Evolutionary conservation across 92 coral and sea anemone species (phyloP).

Genomic region (Micromussa lordhowensis): DNA sequence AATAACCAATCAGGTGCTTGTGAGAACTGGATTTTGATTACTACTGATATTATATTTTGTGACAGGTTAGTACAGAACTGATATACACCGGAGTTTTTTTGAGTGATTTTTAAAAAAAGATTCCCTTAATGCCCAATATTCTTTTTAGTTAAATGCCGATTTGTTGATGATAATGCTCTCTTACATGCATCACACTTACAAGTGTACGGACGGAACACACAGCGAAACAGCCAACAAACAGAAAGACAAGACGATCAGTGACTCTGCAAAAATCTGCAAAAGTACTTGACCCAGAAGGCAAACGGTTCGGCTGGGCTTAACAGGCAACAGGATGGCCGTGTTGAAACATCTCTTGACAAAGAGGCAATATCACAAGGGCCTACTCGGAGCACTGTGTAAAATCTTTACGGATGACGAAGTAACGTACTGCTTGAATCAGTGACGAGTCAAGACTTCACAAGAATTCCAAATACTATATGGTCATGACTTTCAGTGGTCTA

Average conservation of each 20-base stretch:
- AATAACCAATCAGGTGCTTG: too few species aligned
- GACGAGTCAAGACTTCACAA: background rate
- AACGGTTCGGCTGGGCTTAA: background rate
- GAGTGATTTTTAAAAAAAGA: background rate
- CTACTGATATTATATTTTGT: too few species aligned
- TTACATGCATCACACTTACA: background rate
- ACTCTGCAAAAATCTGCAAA: background rate
- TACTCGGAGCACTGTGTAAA: background rate
- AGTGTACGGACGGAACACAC: background rate
- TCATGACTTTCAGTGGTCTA: background rate
- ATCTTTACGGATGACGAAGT: background rate
- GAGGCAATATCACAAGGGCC: background rate
- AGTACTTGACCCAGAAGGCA: background rate
- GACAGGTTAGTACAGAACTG: too few species aligned
- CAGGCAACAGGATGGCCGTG: background rate
- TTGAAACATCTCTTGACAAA: background rate
- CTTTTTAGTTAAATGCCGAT: background rate
- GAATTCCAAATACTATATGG: background rate
- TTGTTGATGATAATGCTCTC: background rate
- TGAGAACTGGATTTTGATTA: too few species aligned
- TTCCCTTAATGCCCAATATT: background rate
- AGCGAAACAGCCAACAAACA: background rate
- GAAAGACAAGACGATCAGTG: background rate
- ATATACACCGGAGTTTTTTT: too few species aligned
- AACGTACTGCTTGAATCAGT: background rate